phyloP scores from a whole-genome alignment of 1,140 invertebrate species.

The Microvelia longipes region DNA sequence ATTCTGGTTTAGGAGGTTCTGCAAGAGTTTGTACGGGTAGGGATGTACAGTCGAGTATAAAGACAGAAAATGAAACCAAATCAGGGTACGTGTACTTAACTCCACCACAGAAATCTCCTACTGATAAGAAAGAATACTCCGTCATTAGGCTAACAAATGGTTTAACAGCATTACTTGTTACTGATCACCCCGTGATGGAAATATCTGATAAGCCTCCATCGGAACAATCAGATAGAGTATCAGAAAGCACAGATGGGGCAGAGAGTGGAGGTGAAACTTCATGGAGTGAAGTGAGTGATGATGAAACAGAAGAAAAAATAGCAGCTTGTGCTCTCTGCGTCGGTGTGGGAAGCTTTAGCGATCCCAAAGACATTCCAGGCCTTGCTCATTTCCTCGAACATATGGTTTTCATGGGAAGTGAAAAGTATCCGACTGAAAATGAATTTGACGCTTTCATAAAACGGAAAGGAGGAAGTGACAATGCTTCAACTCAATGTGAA shows the following conservation, averaged over 20 bases:
- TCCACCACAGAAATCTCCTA: conserved; percentile 3
- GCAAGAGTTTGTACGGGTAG: neutral
- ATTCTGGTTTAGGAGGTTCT: neutral
- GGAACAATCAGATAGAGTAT: neutral
- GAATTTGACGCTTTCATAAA: conserved; percentile 35
- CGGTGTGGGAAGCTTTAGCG: conserved; percentile 37
- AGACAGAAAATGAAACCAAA: neutral
- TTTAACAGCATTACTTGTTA: conserved; percentile 16
- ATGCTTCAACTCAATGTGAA: conserved; percentile 54
- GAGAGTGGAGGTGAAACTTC: neutral
- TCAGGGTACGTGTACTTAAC: neutral
- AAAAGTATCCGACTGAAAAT: conserved; percentile 40
- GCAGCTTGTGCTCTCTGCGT: conserved; percentile 54
- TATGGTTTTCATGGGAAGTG: conserved; percentile 68
- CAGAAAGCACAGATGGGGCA: neutral
- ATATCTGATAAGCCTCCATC: neutral
- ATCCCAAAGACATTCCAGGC: conserved; percentile 62
- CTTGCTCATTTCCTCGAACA: conserved; percentile 90
- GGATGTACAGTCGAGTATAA: neutral
- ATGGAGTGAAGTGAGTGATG: neutral
- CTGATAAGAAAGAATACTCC: conserved; percentile 16
- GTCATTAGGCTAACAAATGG: conserved; percentile 17
- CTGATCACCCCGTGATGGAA: conserved; percentile 4
- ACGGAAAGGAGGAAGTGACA: conserved; percentile 33
- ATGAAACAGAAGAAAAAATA: conserved; percentile 27